Evolutionary conservation across 1,140 invertebrate species (phyloP), one percentile per base, ranked within the genome.

Genomic region (Calosoma granatense): DNA sequence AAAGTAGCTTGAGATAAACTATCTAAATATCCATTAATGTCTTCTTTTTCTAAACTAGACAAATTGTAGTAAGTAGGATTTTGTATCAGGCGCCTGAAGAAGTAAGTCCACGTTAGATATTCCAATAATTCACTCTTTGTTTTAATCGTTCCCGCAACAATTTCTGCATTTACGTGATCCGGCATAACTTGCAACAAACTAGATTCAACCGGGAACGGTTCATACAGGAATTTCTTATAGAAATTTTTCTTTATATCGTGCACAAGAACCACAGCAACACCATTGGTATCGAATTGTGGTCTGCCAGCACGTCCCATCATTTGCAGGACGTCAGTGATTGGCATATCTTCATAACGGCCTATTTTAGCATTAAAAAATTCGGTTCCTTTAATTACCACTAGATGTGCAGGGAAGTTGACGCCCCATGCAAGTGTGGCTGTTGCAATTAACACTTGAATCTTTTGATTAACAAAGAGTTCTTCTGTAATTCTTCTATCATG

Each of bases 201-300:
- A 0, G 95, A 98, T 72, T 99, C 97, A 0, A 99, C 96, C 0
- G 97, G 97, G 72, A 99, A 99, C 0, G 97, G 97, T 71, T 99
- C 94, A 70, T 99, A 98, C 0, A 99, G 73, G 72, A 99, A 99
- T 70, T 97, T 97, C 69, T 97, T 97, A 74, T 99, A 99, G 76
- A 98, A 99, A 70, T 94, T 91, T 72, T 99, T 99, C 73, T 99
- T 99, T 20, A 91, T 83, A 67, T 99, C 97, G 64, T 99, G 97
- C 0, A 99, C 96, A 55, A 99, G 78, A 6, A 99, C 92, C 12
- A 98, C 91, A 2, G 97, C 97, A 1, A 97, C 89, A 1, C 94
- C 97, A 57, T 90, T 87, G 64, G 90, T 87, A 72, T 99, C 97
- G 70, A 88, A 99, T 77, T 84, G 82, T 1, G 97, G 97, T 58